A percentile compares a stretch with the other conserved stretches of the same genome.
Evolutionary conservation across 2,888 invertebrate species (phyloP).

Genomic region (Spicauda simplicius): DNA sequence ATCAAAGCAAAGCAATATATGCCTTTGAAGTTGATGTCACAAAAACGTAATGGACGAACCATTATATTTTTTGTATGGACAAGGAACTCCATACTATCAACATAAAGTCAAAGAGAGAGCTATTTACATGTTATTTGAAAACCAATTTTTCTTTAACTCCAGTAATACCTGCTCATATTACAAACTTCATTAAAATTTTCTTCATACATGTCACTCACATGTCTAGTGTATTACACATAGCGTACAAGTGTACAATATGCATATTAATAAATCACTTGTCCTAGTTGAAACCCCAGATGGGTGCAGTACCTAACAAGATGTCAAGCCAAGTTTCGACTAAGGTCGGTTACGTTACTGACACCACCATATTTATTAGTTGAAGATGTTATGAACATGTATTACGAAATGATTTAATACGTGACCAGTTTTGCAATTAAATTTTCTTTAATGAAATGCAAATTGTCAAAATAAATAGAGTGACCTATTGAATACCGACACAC

Average conservation of each 20-base stretch:
- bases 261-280: slow-evolving; percentile 24
- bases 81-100: too few species aligned
- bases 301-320: slow-evolving; percentile 1
- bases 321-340: slow-evolving; percentile 23
- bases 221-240: slow-evolving; percentile 7
- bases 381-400: not conserved
- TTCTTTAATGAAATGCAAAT: too few species aligned
- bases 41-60: too few species aligned
- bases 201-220: not conserved
- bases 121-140: not conserved
- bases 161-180: not conserved
- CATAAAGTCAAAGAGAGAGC: too few species aligned
- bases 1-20: too few species aligned
- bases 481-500: too few species aligned
- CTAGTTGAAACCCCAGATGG: slow-evolving; percentile 24
- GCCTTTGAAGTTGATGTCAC: too few species aligned
- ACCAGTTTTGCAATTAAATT: not conserved
- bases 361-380: slow-evolving; percentile 7
- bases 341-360: slow-evolving; percentile 15
- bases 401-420: not conserved
- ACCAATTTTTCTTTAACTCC: not conserved
- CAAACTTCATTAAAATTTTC: not conserved
- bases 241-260: slow-evolving; percentile 6
- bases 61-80: too few species aligned
- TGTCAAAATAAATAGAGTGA: too few species aligned